Base-by-base conservation (phyloP, 2,113 vertebrate genomes). In the Platysteira castanea region DNA sequence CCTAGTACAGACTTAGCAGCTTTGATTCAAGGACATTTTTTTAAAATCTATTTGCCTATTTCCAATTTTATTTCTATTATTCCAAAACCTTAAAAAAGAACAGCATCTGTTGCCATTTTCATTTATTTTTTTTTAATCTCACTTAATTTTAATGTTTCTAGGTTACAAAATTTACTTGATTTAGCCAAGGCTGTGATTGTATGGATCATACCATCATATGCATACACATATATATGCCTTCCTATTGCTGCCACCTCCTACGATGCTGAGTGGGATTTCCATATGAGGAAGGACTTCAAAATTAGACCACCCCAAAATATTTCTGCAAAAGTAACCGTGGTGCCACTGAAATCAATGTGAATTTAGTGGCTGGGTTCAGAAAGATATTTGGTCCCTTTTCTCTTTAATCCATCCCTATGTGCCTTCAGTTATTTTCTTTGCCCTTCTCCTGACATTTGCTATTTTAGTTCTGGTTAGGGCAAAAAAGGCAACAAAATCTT, bases 171-270 rank as follows among this genome's bases (percentile, higher is more conserved):
- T 96, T 92, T 92, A 90, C 95, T 97, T 67, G 69, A 92, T 93
- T 94, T 96, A 94, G 88, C 92, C 65, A 46, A 88, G 73, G 80
- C 90, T 96, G 41, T 87, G 69, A 92, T 89, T 93, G 83, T 94
- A 95, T 92, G 86, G 93, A 94, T 96, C 88, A 95, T 95, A 77
- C 89, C 89, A 93, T 97, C 93, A 92, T 95, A 96, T 78, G 90
- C 88, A 96, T 86, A 92, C 80, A 96, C 94, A 95, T 93, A 96
- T 95, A 97, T 95, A 96, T 94, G 94, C 77, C 91, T 95, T 96
- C 93, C 93, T 95, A 92, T 89, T 92, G 76, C 93, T 93, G 93
- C 89, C 93, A 92, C 95, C 96, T 96, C 96, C 95, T 84, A 96
- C 93, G 31, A 68, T 44, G 74, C 76, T 92, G 96, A 93, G 94